Base-by-base conservation (phyloP, 1,140 invertebrate genomes). In the Philopotamus ludificatus region DNA sequence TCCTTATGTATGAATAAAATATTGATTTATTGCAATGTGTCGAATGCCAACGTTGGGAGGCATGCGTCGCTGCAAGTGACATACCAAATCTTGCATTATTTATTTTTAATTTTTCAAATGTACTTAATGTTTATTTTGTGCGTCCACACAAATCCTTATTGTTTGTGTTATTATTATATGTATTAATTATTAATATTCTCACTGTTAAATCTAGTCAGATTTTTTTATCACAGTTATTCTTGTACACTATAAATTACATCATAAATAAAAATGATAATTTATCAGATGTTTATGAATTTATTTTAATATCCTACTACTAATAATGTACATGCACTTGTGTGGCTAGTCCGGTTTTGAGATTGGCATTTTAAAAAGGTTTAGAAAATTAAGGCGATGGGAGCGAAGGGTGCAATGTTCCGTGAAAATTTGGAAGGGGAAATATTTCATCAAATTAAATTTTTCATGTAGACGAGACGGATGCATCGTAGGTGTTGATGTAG, bases 141-240 rank as follows among this genome's bases (percentile, higher is more conserved):
- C 20, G 12, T 44, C n/a, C 20, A 2, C 20, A 44, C 12, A 7
- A 26, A 34, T 54, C 28, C 54, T 57, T 57, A 57, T 39, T 15
- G 21, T 57, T 57, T 57, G 23, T 41, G 20, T 55, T 3, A 53
- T 53, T 49, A 49, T 49, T n/a, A n/a, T 49, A 49, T 49, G 47
- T 20, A 53, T 54, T 22, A 50, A 21, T 7, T 20, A 22, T 50
- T 28, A 53, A 28, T 53, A 53, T 53, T 53, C n/a, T 7, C 12
- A 64, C 45, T 68, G 61, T 68, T 69, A 63, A 63, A 42, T 69
- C 67, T 69, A 69, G 67, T 69, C 67, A 69, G 62, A 59, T 65
- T 65, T 57, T 68, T 65, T 66, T 69, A 53, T 66, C 67, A 69
- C 67, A 65, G 63, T 65, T 69, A 69, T 65, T 63, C 42, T 47